Evolutionary conservation across 1,140 invertebrate genomes (phyloP).

Genomic region (Holotrichia oblita): DNA sequence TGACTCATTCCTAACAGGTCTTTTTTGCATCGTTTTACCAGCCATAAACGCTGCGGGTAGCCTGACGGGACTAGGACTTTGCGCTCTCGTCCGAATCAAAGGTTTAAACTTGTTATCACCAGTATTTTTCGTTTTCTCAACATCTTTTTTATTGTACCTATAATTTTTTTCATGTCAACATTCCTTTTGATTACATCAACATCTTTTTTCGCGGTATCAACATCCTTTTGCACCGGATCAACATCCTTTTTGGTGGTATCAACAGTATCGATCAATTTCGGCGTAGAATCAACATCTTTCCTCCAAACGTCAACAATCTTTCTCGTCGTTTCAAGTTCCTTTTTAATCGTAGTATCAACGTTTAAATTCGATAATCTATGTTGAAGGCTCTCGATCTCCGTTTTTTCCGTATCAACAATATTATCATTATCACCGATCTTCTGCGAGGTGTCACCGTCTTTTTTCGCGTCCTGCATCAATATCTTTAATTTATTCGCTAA

Average conservation of each 20-base stretch:
- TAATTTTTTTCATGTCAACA: background rate
- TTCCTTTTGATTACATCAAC: background rate
- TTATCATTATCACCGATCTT: background rate
- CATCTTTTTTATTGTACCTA: background rate
- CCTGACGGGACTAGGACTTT: background rate
- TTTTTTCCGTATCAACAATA: background rate
- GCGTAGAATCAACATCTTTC: too few relatives aligned
- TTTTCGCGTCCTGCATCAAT: background rate
- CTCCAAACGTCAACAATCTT: too few relatives aligned
- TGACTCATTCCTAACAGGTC: background rate
- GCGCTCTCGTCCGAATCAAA: background rate
- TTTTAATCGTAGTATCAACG: background rate
- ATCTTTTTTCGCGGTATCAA: too few relatives aligned
- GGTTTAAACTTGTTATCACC: background rate
- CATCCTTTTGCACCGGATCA: background rate
- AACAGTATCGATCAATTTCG: too few relatives aligned
- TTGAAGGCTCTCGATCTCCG: background rate
- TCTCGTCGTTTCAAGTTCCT: too few relatives aligned
- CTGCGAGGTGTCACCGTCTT: background rate
- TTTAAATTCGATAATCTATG: background rate
- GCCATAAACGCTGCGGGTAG: background rate
- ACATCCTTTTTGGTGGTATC: background rate
- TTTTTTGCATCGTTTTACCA: background rate
- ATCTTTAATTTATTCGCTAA: background rate
- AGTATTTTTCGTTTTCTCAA: background rate